phyloP scores from a whole-genome alignment of 2,888 invertebrate genomes.

The Euplagia quadripunctaria region DNA sequence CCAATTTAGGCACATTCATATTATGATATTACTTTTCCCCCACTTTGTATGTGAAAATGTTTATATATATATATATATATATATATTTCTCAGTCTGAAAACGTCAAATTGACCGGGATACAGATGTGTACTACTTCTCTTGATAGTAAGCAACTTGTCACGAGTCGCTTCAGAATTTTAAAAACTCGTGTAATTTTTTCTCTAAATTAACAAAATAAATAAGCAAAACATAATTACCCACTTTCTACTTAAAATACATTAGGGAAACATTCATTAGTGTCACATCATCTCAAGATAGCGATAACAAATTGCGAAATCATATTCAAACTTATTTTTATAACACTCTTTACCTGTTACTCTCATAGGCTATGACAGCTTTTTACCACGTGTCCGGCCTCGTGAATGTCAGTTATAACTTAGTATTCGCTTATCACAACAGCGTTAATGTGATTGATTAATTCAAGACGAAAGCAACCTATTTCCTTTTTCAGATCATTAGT shows the following conservation, averaged over 20 bases:
- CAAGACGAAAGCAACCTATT: neutral
- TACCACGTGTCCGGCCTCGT: neutral
- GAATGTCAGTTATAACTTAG: neutral
- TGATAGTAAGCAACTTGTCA: neutral
- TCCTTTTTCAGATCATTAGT: neutral
- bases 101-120: neutral
- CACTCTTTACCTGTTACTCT: neutral
- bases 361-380: neutral
- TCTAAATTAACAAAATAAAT: neutral
- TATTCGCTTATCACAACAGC: neutral
- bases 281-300: constrained; percentile 27
- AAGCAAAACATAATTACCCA: constrained; percentile 9
- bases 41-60: too few species aligned
- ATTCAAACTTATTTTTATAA: constrained; percentile 5
- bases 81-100: too few species aligned
- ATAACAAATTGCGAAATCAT: constrained; percentile 26
- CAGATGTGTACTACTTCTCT: neutral
- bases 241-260: constrained; percentile 13
- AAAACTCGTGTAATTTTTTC: neutral
- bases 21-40: too few species aligned
- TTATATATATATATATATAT: neutral
- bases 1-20: too few species aligned
- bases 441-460: neutral
- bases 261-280: constrained; percentile 26
- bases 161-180: too few species aligned